Percentiles rank a stretch among this genome's conserved stretches.
phyloP scores from a whole-genome alignment of 2,888 invertebrate genomes.

The Rhagium mordax region DNA sequence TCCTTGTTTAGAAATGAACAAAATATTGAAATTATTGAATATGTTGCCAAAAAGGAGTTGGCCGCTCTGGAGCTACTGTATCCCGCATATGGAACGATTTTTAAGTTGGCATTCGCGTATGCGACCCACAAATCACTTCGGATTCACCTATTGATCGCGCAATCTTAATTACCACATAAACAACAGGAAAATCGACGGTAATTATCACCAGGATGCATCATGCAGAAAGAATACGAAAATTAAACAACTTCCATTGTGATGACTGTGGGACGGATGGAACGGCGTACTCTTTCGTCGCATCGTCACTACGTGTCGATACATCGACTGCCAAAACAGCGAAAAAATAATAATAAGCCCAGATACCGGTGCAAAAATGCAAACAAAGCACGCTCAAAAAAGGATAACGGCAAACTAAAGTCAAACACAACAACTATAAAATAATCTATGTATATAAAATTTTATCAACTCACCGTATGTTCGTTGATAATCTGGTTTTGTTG shows the following conservation, averaged over 20 bases:
- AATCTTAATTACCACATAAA: background rate
- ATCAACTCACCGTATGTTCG: constrained; percentile 68
- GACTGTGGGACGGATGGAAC: background rate
- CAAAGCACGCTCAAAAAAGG: constrained; percentile 38
- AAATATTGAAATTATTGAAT: no score
- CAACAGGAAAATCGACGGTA: background rate
- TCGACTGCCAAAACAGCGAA: constrained; percentile 7
- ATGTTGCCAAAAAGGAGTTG: no score
- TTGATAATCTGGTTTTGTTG: constrained; percentile 68
- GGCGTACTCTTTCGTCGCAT: background rate
- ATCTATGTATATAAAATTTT: constrained; percentile 67
- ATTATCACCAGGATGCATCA: background rate
- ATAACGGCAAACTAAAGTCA: constrained; percentile 44
- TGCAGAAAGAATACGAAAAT: background rate
- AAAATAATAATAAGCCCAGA: constrained; percentile 18
- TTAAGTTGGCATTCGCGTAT: background rate
- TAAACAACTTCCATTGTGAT: background rate
- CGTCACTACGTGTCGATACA: constrained; percentile 15
- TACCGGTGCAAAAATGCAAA: constrained; percentile 28
- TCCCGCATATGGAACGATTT: no score
- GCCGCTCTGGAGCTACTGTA: no score
- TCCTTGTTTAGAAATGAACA: no score
- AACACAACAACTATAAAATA: constrained; percentile 62
- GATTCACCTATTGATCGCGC: background rate
- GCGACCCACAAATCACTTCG: background rate